phyloP scores from a whole-genome alignment of 2,113 vertebrate genomes.

The Plectropomus leopardus region DNA sequence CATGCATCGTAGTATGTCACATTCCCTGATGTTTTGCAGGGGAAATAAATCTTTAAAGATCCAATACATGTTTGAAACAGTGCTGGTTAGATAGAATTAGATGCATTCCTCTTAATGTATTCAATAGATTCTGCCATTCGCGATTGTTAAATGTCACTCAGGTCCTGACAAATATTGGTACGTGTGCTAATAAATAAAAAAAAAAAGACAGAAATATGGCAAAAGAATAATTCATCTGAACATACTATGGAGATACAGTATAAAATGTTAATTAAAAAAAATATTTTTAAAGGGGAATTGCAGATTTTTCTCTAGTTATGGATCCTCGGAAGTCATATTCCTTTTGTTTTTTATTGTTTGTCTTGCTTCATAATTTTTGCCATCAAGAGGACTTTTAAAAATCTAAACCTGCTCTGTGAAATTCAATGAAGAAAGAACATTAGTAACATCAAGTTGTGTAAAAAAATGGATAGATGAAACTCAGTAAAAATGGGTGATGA shows the following conservation, averaged over 20 bases:
- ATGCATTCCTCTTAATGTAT: constrained; percentile 74
- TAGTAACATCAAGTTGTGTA: constrained; percentile 27
- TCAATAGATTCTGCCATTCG: constrained; percentile 98
- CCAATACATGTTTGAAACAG: constrained; percentile 50
- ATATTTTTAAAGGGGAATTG: constrained; percentile 25
- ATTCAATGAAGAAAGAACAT: constrained; percentile 39
- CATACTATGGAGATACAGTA: constrained; percentile 21
- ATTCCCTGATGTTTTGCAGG: constrained; percentile 51
- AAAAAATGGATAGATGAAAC: constrained; percentile 28
- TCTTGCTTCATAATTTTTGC: constrained; percentile 56
- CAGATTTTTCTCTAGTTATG: constrained; percentile 29
- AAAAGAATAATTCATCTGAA: constrained; percentile 47
- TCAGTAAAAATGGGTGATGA: constrained; percentile 24
- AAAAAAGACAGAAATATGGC: constrained; percentile 66
- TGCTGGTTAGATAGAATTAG: constrained; percentile 38
- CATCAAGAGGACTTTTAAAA: constrained; percentile 35
- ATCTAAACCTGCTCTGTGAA: constrained; percentile 37
- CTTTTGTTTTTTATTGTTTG: constrained; percentile 22
- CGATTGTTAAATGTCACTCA: constrained; percentile 84
- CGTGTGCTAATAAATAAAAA: constrained; percentile 82
- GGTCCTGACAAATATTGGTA: constrained; percentile 78
- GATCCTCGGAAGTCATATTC: constrained; percentile 6
- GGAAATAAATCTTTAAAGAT: constrained; percentile 18
- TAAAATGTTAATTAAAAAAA: constrained; percentile 34
- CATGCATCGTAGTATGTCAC: constrained; percentile 65